Base-by-base conservation (phyloP, 2,797 vertebrate genomes). In the Hozukius guyotensis region DNA sequence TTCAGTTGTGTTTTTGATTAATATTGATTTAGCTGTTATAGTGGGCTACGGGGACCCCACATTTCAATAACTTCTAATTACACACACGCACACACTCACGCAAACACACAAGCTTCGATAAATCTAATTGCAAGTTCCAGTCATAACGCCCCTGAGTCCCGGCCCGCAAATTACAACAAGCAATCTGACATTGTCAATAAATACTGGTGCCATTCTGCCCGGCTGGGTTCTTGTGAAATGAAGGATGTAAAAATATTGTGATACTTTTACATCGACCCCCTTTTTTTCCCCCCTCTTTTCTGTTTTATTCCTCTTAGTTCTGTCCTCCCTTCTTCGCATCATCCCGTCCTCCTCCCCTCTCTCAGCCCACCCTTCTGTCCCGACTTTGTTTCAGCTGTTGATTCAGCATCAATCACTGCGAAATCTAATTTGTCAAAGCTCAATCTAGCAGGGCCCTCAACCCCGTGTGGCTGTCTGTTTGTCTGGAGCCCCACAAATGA, bases 11-110 rank as follows among this genome's bases (percentile, higher is more conserved):
- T 78, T 90, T 93, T 92, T 89, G 90, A 95, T 94, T 89, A 91
- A 90, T 93, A 95, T 95, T 92, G 95, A 95, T 95, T 92, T 75
- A 80, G 88, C 84, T 90, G 86, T 93, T 86, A 93, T 93, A 87
- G 78, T 63, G 72, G 82, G 72, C 91, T 87, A 87, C 84, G 52
- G 90, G 88, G 91, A 93, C 87, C 80, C 77, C 82, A 82, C 84
- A 88, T 92, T 94, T 93, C 93, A 92, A 94, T 95, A 92, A 91
- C 77, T 88, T 93, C 85, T 94, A 93, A 94, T 93, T 91, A 93
- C 80, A 80, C 46, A 93, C 78, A 78, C 53, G 8, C 75, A 24
- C 73, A 20, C 75, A 72, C 71, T 32, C 66, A 36, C 82, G 61
- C 75, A 72, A 78, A 71, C 79, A 71, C 82, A 67, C 76, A 57